Evolutionary conservation across 2,888 invertebrate genomes (phyloP), one percentile per base, ranked within the genome.

Genomic region (Latrodectus hesperus): DNA sequence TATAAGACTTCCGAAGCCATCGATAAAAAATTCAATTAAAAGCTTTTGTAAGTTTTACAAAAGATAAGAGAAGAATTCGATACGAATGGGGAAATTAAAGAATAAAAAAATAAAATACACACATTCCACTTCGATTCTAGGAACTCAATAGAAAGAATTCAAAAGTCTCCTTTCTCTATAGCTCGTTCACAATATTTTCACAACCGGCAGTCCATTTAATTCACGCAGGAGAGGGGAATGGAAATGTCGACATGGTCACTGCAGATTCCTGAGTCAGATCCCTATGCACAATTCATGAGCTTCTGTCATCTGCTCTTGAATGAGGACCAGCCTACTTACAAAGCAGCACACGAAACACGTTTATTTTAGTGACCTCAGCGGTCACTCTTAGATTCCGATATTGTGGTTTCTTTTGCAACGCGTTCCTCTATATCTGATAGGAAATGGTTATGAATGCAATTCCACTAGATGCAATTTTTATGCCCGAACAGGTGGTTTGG

Each of bases 231-330:
- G 22, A 68, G 17, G 12, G 26, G 51, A 17, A 73, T 17, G 65
- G 60, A 51, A 68, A 75, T 55, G 70, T 76, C 38, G 83, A 75
- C 75, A 76, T 26, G 83, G 76, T 83, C 71, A 71, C 75, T 83
- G 70, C 76, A 64, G 65, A 83, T 76, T 76, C 76, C 68, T 71
- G 71, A 76, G 83, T 76, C 83, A 83, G 82, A 75, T 75, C 82
- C 68, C 74, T 71, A 83, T 83, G 71, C 75, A 77, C 71, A 75
- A 83, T 83, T 83, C 83, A 83, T 83, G 83, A 83, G 76, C 14
- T 22, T 26, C 75, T 68, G 83, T 83, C 83, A 83, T 83, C 83
- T 83, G 76, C 65, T 76, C 60, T 60, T 83, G 83, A 83, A 83
- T 67, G 75, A 65, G 26, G 38, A 70, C 60, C 70, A 76, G 64